phyloP scores from a whole-genome alignment of 1,140 invertebrate species.

The Olivierus martensii region DNA sequence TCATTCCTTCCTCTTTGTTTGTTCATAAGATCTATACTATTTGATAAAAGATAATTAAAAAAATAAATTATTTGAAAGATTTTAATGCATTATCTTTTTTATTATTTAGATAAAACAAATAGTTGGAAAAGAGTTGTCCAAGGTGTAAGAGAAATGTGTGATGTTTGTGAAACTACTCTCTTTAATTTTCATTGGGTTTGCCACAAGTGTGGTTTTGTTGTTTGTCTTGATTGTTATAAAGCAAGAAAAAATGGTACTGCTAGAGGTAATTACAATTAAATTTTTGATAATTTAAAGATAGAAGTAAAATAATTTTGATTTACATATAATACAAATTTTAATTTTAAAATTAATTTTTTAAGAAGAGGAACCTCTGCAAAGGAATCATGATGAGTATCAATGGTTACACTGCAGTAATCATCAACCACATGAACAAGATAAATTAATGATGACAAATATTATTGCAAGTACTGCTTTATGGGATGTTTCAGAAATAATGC shows the following conservation, averaged over 20 bases:
- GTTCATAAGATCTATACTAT: neutral
- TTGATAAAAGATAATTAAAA: neutral
- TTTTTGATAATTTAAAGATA: too few species aligned
- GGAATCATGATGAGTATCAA: conserved; percentile 53
- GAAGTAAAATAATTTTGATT: too few species aligned
- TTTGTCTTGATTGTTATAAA: conserved; percentile 94
- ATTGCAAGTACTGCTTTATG: conserved; percentile 74
- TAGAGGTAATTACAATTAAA: too few species aligned
- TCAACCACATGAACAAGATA: conserved; percentile 60
- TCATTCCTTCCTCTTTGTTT: neutral
- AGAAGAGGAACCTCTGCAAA: conserved; percentile 18
- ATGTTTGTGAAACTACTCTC: conserved; percentile 92
- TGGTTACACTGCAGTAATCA: conserved; percentile 81
- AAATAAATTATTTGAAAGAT: neutral
- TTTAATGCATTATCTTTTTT: neutral
- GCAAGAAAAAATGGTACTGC: conserved; percentile 40
- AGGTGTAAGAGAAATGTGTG: conserved; percentile 94
- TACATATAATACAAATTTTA: too few species aligned
- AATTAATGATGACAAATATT: conserved; percentile 89
- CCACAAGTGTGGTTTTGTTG: conserved; percentile 90
- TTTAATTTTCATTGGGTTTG: conserved; percentile 99
- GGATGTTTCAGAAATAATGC: conserved; percentile 55
- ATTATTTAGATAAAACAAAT: conserved; percentile 39
- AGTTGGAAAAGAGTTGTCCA: conserved; percentile 92
- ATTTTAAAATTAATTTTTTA: too few species aligned